Evolutionary conservation across 2,888 invertebrate genomes (phyloP).

Genomic region (Pantelozetes paolii): DNA sequence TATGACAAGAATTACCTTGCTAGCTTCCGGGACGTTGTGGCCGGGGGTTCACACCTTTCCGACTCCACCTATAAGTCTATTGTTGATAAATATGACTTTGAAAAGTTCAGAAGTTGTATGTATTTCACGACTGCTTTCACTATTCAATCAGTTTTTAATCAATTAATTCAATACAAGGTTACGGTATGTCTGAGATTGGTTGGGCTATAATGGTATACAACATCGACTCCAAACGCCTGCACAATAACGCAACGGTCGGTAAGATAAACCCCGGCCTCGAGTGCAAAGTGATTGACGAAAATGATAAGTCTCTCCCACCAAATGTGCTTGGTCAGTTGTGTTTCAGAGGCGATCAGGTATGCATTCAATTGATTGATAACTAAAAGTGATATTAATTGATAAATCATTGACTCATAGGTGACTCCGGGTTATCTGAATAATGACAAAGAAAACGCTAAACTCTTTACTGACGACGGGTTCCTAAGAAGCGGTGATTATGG

Average conservation of each 20-base stretch:
- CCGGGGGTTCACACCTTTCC: neutral
- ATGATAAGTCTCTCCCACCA: neutral
- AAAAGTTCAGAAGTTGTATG: constrained; percentile 6
- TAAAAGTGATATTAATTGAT: too few relatives aligned
- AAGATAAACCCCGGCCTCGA: neutral
- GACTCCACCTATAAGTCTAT: constrained; percentile 12
- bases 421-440: neutral
- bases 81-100: constrained; percentile 8
- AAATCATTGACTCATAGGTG: neutral
- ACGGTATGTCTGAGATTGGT: constrained; percentile 1
- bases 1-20: neutral
- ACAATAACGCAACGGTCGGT: neutral
- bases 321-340: neutral
- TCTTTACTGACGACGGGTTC: neutral
- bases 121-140: neutral
- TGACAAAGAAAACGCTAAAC: neutral
- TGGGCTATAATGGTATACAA: neutral
- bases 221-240: neutral
- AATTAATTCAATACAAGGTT: too few relatives aligned
- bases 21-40: neutral
- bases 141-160: neutral
- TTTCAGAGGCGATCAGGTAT: neutral
- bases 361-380: too few relatives aligned
- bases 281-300: neutral
- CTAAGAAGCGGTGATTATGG: neutral